Evolutionary conservation across 2,888 invertebrate genomes (phyloP).

Genomic region (Seira sanloemensis): DNA sequence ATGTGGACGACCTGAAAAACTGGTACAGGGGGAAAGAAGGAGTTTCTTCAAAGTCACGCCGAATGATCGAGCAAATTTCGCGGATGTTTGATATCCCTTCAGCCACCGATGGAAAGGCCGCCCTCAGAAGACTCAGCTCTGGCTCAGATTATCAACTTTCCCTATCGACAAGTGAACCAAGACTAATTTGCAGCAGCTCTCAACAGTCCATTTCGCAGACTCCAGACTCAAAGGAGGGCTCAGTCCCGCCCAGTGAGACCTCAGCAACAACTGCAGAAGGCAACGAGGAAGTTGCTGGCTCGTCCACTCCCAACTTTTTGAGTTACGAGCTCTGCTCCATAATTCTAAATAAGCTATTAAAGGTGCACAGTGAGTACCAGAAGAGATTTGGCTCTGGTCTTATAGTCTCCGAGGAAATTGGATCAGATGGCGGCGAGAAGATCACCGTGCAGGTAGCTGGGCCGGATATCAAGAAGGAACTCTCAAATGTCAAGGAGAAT

Average conservation of each 20-base stretch:
- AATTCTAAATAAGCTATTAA: conserved; percentile 70
- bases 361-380: conserved; percentile 71
- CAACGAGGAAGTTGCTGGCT: background rate
- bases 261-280: conserved; percentile 7
- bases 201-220: conserved; percentile 17
- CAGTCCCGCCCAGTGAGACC: background rate
- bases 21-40: conserved; percentile 70
- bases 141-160: conserved; percentile 47
- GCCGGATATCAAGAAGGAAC: conserved; percentile 13
- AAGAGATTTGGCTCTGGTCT: conserved; percentile 68
- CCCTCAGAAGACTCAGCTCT: conserved; percentile 45
- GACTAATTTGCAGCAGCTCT: conserved; percentile 36
- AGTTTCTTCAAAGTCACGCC: conserved; percentile 64
- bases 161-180: conserved; percentile 28
- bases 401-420: conserved; percentile 37
- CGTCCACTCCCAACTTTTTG: conserved; percentile 27
- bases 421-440: background rate
- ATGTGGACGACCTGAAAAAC: conserved; percentile 78
- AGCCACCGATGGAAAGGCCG: conserved; percentile 30
- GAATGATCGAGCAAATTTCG: conserved; percentile 84
- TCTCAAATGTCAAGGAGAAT: too few species aligned
- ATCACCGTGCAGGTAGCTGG: background rate
- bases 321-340: conserved; percentile 71
- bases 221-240: background rate
- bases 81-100: conserved; percentile 75